Evolutionary conservation across 2,888 invertebrate genomes (phyloP).

Genomic region (Plusia festucae): DNA sequence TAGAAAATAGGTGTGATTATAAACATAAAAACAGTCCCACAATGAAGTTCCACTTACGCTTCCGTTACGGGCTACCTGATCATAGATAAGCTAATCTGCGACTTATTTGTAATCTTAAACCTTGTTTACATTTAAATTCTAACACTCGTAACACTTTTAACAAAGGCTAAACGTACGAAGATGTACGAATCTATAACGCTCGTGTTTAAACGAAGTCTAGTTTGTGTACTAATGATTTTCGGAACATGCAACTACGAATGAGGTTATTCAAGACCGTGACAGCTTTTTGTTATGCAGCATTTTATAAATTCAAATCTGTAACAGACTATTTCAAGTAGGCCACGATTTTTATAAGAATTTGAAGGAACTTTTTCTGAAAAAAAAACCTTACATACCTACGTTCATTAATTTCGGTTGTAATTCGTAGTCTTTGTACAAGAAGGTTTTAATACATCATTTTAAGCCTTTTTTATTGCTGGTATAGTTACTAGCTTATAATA

Average conservation of each 20-base stretch:
- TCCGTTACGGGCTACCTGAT: slow-evolving; percentile 20
- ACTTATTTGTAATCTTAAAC: slow-evolving; percentile 25
- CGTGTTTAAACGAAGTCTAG: slow-evolving; percentile 10
- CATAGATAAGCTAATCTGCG: slow-evolving; percentile 28
- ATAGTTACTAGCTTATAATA: too few species aligned
- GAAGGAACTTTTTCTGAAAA: background rate
- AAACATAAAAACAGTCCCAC: slow-evolving; percentile 17
- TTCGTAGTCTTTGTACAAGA: too few species aligned
- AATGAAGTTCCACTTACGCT: slow-evolving; percentile 12
- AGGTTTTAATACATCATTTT: too few species aligned
- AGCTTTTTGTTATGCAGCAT: slow-evolving; percentile 30
- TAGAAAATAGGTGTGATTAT: background rate
- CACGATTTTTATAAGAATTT: background rate
- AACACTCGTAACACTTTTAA: slow-evolving; percentile 1
- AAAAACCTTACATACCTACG: too few species aligned
- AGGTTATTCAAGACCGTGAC: slow-evolving; percentile 50
- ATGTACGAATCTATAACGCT: background rate
- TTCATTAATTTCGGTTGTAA: too few species aligned
- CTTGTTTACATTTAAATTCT: background rate
- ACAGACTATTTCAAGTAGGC: slow-evolving; percentile 19
- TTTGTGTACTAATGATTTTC: slow-evolving; percentile 28
- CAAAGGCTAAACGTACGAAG: background rate
- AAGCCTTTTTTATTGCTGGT: too few species aligned
- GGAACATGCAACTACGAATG: slow-evolving; percentile 38
- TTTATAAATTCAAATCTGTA: slow-evolving; percentile 26